Evolutionary conservation across 2,797 vertebrate genomes (phyloP), one percentile per base, ranked within the genome.

Genomic region (Limnodromus scolopaceus): DNA sequence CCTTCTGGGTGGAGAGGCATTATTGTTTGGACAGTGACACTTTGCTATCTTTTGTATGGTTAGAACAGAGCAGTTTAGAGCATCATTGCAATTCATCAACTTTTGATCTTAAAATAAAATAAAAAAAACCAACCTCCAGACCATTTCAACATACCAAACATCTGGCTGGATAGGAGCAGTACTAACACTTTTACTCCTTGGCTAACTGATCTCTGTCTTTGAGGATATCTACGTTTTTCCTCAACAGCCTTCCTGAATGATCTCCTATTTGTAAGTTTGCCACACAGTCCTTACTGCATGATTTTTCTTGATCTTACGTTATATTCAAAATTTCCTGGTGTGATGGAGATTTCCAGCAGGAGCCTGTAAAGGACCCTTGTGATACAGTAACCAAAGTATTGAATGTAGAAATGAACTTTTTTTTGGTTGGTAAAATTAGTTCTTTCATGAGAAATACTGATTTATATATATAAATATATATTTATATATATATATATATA

Each of bases 211-310:
- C 18, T 41, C 36, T 53, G 7, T 45, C 45, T 86, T 30, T 70
- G 70, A 66, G 18, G 49, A 34, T 28, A 48, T 9, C 16, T 28
- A 2, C 5, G 1, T 30, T 78, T 65, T 68, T 11, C 7, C 3
- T 32, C 39, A 66, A 5, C 10, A 36, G 14, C 49, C 58, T 68
- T 64, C 28, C 63, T 43, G 36, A 53, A 14, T 2, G 13, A 25
- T 12, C 20, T 39, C 57, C 53, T 77, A 12, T 24, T 39, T 34
- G 13, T 43, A 25, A 12, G 16, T 57, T 48, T 72, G 14, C 24
- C 28, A 3, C 4, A 0, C 17, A 30, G 36, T 34, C n/a, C 49
- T 75, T 45, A 4, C 10, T 23, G 20, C 3, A 4, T 16, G 28
- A 12, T 51, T 71, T 93, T 32, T 65, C 54, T 64, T 75, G 23